Evolutionary conservation across 64 coral and sea anemone genomes (phyloP), one percentile per base, ranked within the genome.

Genomic region (Anthopleura sola): DNA sequence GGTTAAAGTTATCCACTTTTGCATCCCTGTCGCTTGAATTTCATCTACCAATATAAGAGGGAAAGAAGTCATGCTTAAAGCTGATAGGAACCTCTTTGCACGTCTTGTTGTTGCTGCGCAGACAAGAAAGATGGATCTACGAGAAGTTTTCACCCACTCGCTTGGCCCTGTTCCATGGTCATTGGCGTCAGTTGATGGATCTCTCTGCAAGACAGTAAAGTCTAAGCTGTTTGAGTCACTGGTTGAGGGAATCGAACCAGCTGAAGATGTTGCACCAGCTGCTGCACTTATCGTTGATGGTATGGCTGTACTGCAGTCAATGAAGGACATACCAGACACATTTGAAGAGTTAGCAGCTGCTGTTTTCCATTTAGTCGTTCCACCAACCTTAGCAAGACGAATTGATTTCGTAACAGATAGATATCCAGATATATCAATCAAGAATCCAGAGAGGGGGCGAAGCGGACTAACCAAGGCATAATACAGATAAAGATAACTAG

Each of bases 321-420:
- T 85, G 19, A 85, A 85, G 55, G 23, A 85, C 19, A 31, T 84
- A 58, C 82, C 82, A 32, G 82, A 84, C 14, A 60, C 82, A 21
- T 66, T 85, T 66, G 33, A 85, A 60, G 55, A 85, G 28, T 29
- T 85, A 31, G 54, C 83, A 2, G 26, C 19, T 37, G 55, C 26
- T 37, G 62, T 85, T 39, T 85, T 85, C 31, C 21, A 84, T 36
- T 24, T 23, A 19, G 83, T 39, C 37, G 83, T 85, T 37, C 83
- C 83, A 19, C 83, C 37, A 34, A 85, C n/a, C 83, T 37, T 85
- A 34, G 56, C 83, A 29, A 85, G 56, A 44, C 28, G 83, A 39
- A 64, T 85, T 64, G 83, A 85, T 37, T 85, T 85, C 62, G 83
- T 85, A 64, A 85, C 83, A n/a, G n/a, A n/a, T n/a, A n/a, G n/a